phyloP scores from a whole-genome alignment of 2,797 vertebrate genomes.

The Chelmon rostratus region DNA sequence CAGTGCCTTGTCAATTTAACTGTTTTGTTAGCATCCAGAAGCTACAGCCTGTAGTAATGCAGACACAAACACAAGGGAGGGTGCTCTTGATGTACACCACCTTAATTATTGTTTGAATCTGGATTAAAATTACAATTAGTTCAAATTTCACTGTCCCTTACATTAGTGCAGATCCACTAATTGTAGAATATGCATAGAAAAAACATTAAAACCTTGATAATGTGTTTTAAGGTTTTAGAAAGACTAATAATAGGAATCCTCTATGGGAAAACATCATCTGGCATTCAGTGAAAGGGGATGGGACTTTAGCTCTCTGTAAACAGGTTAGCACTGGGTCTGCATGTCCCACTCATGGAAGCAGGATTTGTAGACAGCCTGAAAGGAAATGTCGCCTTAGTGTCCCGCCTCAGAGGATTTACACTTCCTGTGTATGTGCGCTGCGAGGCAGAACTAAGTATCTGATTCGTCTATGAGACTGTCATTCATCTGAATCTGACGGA shows the following conservation, averaged over 20 bases:
- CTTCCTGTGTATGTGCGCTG: constrained; percentile 1
- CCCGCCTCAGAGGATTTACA: background rate
- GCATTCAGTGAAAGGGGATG: background rate
- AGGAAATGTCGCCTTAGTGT: background rate
- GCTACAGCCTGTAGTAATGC: background rate
- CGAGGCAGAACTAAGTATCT: background rate
- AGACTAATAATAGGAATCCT: background rate
- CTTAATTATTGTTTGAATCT: background rate
- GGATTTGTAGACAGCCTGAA: background rate
- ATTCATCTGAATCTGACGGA: background rate
- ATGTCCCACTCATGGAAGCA: background rate
- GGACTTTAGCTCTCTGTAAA: background rate
- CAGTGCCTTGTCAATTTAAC: background rate
- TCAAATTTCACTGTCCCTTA: background rate
- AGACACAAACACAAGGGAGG: background rate
- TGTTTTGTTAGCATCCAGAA: background rate
- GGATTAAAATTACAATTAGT: background rate
- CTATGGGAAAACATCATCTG: background rate
- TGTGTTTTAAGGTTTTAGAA: background rate
- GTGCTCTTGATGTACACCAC: background rate
- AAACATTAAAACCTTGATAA: background rate
- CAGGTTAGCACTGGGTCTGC: background rate
- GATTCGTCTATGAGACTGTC: constrained; percentile 4
- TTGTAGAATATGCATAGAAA: background rate
- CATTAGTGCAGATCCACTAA: background rate